Base-by-base conservation (phyloP, 2,888 invertebrate species). In the Cephus pygmeus region DNA sequence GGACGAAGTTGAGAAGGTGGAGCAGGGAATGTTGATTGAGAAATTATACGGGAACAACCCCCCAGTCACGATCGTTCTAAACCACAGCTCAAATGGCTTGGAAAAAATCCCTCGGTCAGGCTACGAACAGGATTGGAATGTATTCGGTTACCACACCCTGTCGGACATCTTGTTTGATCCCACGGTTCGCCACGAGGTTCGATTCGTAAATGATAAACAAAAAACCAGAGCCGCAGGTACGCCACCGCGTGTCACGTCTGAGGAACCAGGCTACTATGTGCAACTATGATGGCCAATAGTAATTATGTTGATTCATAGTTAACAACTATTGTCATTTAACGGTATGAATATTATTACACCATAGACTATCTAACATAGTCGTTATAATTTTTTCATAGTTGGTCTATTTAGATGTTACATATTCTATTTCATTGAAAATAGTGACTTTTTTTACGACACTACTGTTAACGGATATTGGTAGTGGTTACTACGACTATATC, bases 141-240 rank as follows among this genome's bases (percentile, higher is more conserved):
- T 86, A 85, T 86, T 86, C 86, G 86, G 86, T 86, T 86, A 86
- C 86, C 84, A 84, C 83, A 78, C 80, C 83, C 81, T 84, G 86
- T 85, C 86, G 83, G 85, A 85, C 83, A 86, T 83, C 84, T 83
- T 86, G 86, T 86, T 86, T 86, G 86, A 86, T 86, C 86, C 85
- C 85, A 85, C 84, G 84, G 83, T 84, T 80, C 79, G 80, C 81
- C 79, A 81, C 81, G 82, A 75, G 79, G 83, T 79, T 81, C 81
- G 83, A 85, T 84, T 84, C 85, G 83, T 84, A 81, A 79, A 79
- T 83, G 85, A 85, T 85, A 85, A 84, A 83, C 83, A 84, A 85
- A 85, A 85, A 56, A 56, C 56, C 56, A 56, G 56, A 56, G 23
- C 23, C 56, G 56, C 56, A 56, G 40, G 40, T 40, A 40, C 40